These are phyloP conservation scores for Zelleria hepariella DNA, from an alignment of 2,888 invertebrate species.

Conservation along the genomic window DNA sequence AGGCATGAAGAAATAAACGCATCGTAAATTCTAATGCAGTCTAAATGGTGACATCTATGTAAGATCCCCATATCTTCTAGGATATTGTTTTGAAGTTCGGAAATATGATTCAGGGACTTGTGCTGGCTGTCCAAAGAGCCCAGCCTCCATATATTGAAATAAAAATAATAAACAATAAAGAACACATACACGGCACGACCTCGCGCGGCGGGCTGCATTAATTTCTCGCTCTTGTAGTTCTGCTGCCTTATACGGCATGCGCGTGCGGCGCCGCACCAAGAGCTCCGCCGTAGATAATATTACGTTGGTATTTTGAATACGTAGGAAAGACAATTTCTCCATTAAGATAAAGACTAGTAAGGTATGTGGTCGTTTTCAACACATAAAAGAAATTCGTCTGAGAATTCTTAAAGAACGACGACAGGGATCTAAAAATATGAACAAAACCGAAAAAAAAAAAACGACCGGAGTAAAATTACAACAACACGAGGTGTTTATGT, in stretches of 20 bases:
- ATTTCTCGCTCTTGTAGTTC: slow-evolving; percentile 61
- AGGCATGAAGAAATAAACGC: no score
- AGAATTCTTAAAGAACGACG: no score
- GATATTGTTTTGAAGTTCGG: neutral
- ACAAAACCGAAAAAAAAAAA: neutral
- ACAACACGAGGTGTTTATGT: neutral
- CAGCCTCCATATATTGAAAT: slow-evolving; percentile 1
- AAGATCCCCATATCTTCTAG: no score
- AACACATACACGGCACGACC: slow-evolving; percentile 45
- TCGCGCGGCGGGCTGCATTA: slow-evolving; percentile 47
- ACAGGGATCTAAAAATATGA: no score
- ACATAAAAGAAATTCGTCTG: no score
- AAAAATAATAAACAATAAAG: slow-evolving; percentile 27
- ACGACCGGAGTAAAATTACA: no score
- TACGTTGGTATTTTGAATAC: neutral
- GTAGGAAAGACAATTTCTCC: neutral
- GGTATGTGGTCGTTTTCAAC: no score
- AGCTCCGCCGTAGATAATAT: slow-evolving; percentile 30
- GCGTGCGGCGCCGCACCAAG: slow-evolving; percentile 48
- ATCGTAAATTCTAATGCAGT: no score
- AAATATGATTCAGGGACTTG: neutral
- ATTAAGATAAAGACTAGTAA: neutral
- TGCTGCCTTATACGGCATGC: slow-evolving; percentile 55
- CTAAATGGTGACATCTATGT: no score
- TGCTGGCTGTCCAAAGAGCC: neutral